Evolutionary conservation across 2,113 vertebrate species (phyloP).

Genomic region (Meriones unguiculatus): DNA sequence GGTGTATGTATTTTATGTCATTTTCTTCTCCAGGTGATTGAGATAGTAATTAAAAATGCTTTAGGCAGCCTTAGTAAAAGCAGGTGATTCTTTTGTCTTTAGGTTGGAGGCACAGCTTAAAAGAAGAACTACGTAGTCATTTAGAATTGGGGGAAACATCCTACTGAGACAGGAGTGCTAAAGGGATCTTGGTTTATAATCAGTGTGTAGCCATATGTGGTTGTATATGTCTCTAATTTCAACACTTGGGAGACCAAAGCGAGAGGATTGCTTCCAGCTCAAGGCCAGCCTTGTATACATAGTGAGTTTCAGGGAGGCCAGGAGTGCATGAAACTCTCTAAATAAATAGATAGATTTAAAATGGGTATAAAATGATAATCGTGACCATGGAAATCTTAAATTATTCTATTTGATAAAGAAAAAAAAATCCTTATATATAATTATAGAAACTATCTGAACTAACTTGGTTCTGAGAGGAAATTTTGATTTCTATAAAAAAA

Average conservation of each 20-base stretch:
- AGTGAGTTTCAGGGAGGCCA: background rate
- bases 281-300: background rate
- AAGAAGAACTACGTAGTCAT: background rate
- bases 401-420: background rate
- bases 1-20: slow-evolving; percentile 44
- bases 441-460: slow-evolving; percentile 34
- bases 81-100: slow-evolving; percentile 22
- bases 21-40: slow-evolving; percentile 48
- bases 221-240: background rate
- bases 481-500: background rate
- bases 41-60: slow-evolving; percentile 48
- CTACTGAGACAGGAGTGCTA: background rate
- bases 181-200: slow-evolving; percentile 29
- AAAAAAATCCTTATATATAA: background rate
- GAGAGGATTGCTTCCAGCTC: background rate
- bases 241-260: background rate
- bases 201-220: background rate
- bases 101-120: background rate
- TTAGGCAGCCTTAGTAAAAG: slow-evolving; percentile 45
- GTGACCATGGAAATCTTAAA: background rate
- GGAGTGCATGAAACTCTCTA: background rate
- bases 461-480: slow-evolving; percentile 19
- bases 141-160: slow-evolving; percentile 21
- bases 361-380: slow-evolving; percentile 17
- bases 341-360: background rate